phyloP scores from a whole-genome alignment of 2,888 invertebrate species.

The Leptopilina myrica region DNA sequence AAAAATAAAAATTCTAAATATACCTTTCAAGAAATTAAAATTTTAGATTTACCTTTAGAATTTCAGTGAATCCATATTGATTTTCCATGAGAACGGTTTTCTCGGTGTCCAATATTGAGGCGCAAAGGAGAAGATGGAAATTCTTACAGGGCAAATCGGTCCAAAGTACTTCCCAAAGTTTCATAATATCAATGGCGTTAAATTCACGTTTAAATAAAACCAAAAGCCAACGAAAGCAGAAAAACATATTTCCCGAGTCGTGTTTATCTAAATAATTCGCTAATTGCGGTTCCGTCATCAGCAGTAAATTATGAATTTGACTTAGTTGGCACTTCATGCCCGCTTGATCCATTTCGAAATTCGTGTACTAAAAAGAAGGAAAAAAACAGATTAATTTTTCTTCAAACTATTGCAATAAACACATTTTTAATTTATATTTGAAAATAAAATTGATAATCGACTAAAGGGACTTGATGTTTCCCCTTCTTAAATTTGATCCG shows the following conservation, averaged over 20 bases:
- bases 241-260: constrained; percentile 97
- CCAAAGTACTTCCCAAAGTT: constrained; percentile 98
- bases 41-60: constrained; percentile 84
- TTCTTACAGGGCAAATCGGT: constrained; percentile 95
- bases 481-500: too few relatives aligned
- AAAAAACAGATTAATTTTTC: constrained; percentile 3
- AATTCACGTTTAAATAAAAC: constrained; percentile 98
- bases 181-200: constrained; percentile 89
- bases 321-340: constrained; percentile 96
- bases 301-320: constrained; percentile 89
- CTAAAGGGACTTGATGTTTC: too few relatives aligned
- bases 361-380: constrained; percentile 81
- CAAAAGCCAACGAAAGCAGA: constrained; percentile 98
- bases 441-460: too few relatives aligned
- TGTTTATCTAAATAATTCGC: constrained; percentile 91
- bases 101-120: constrained; percentile 95
- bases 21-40: too few relatives aligned
- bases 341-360: constrained; percentile 98
- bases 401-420: too few relatives aligned
- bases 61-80: constrained; percentile 96
- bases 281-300: constrained; percentile 89
- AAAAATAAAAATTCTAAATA: too few relatives aligned
- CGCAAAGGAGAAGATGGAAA: constrained; percentile 95
- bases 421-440: too few relatives aligned
- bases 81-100: constrained; percentile 92